These are phyloP conservation scores for Microplitis mediator DNA, from an alignment of 1,140 invertebrate genomes.

Conservation along the genomic window DNA sequence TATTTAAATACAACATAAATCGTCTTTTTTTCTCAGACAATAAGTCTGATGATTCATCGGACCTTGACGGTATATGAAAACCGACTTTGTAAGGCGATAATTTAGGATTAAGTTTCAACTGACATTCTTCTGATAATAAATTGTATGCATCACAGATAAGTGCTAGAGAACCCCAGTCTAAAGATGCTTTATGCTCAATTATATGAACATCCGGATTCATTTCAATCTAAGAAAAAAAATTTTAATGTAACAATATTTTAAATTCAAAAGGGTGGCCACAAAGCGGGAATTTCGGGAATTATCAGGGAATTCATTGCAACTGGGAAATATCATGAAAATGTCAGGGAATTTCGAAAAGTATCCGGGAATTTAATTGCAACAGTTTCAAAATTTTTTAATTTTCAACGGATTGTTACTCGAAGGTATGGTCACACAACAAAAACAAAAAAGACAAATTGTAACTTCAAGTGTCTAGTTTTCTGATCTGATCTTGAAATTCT, in stretches of 20 bases:
- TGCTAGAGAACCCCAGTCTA: constrained; percentile 67
- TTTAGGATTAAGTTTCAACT: constrained; percentile 71
- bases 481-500: too few relatives aligned
- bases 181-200: constrained; percentile 63
- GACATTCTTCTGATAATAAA: constrained; percentile 32
- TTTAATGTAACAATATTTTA: constrained; percentile 39
- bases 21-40: constrained; percentile 41
- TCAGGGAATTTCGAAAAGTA: too few relatives aligned
- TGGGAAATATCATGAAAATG: too few relatives aligned
- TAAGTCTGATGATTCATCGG: constrained; percentile 35
- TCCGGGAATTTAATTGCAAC: too few relatives aligned
- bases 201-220: constrained; percentile 52
- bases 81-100: constrained; percentile 76
- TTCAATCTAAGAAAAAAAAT: constrained; percentile 63
- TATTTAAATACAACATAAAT: constrained; percentile 56
- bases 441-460: too few relatives aligned
- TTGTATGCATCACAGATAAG: constrained; percentile 70
- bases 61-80: constrained; percentile 53
- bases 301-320: too few relatives aligned
- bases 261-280: too few relatives aligned
- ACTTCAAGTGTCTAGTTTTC: too few relatives aligned
- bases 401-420: too few relatives aligned
- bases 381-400: too few relatives aligned
- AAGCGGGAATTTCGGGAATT: too few relatives aligned
- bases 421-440: too few relatives aligned